Base-by-base conservation (phyloP, 2,888 invertebrate species). In the Cosmia trapezina region DNA sequence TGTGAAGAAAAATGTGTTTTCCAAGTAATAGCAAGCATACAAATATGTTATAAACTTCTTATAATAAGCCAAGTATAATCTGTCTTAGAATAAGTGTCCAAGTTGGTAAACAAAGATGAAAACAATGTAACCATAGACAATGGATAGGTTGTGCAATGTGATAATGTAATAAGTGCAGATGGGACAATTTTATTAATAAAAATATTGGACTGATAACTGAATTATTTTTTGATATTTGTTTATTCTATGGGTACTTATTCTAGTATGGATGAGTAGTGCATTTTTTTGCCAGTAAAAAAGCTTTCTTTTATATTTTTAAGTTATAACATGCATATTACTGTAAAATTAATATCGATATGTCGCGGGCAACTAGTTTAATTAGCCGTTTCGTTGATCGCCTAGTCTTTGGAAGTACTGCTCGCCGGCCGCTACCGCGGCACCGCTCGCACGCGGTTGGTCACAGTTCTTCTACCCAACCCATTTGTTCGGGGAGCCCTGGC, bases 261-360 rank as follows among this genome's bases (percentile, higher is more conserved):
- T 65, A 49, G 7, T 57, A 37, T 33, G 37, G 33, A 33, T 51
- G 3, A 53, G 12, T 57, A 33, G 22, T 75, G 12, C 67, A 70
- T 63, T 64, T 75, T 71, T 59, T 80, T 84, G 83, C 73, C 73
- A 76, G 74, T 78, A 83, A 76, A 83, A 45, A 22, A 33, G 12
- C n/a, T 62, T n/a, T 7, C 4, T 49, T 67, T 62, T 19, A 65
- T 64, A 45, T 53, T 51, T 69, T 74, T 76, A 76, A 66, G 70
- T 83, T 84, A 59, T 62, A 51, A 57, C 70, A 73, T 68, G 7
- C 62, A 69, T 83, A 76, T 37, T 53, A 70, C 61, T 72, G 47
- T 63, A 57, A 60, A 49, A 28, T 28, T 28, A 28, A 76, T 53
- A 37, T 28, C 22, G 53, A 41, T 0, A 28, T 28, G 28, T 28